phyloP scores from a whole-genome alignment of 2,113 vertebrate genomes.

The Chiloscyllium plagiosum region DNA sequence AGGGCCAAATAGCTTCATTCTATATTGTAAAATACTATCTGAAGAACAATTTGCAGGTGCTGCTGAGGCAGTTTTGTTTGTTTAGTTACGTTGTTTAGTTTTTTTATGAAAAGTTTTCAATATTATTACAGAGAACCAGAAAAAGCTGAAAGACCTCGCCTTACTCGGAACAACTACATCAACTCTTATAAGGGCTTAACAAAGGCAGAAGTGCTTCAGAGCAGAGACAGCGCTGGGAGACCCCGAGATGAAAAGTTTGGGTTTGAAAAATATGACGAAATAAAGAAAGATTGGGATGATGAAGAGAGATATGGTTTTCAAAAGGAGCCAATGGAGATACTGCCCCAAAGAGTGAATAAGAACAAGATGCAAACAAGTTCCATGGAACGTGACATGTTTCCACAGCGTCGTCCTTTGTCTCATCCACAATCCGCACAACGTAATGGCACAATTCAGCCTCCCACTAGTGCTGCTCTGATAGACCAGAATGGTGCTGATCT shows the following conservation, averaged over 20 bases:
- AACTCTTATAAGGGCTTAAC: slow-evolving; percentile 58
- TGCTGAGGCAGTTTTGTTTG: neutral
- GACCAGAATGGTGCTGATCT: slow-evolving; percentile 78
- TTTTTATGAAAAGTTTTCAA: neutral
- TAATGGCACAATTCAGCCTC: slow-evolving; percentile 60
- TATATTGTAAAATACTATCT: neutral
- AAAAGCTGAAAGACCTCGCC: slow-evolving; percentile 66
- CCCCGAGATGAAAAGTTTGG: slow-evolving; percentile 49
- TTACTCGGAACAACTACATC: slow-evolving; percentile 75
- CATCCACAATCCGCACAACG: slow-evolving; percentile 61
- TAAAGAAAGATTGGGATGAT: slow-evolving; percentile 54
- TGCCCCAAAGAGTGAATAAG: slow-evolving; percentile 46
- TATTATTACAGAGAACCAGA: slow-evolving; percentile 64
- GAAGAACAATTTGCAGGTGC: neutral
- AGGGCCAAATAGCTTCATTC: neutral
- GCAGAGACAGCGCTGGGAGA: slow-evolving; percentile 55
- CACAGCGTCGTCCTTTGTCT: slow-evolving; percentile 55
- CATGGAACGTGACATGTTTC: slow-evolving; percentile 62
- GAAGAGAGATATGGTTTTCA: slow-evolving; percentile 57
- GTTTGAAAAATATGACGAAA: slow-evolving; percentile 53
- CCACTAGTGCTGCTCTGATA: slow-evolving; percentile 49
- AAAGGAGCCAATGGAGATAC: slow-evolving; percentile 60
- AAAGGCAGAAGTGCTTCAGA: slow-evolving; percentile 55
- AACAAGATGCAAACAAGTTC: slow-evolving; percentile 55
- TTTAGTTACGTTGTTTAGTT: neutral